Base-by-base conservation (phyloP, 2,797 vertebrate genomes). In the Myiotriccus ornatus region DNA sequence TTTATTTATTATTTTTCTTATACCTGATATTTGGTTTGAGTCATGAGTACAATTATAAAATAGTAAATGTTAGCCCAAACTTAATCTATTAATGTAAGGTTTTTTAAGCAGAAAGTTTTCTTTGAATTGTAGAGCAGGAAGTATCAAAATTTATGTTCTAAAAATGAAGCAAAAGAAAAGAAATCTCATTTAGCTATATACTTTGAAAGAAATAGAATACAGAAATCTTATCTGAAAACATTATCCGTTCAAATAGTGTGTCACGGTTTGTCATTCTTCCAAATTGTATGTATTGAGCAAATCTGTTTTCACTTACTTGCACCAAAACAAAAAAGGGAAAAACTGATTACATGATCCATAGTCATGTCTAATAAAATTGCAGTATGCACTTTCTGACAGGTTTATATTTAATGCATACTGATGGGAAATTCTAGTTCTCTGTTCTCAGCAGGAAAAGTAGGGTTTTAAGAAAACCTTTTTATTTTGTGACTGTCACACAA, bases 291-390 rank as follows among this genome's bases (percentile, higher is more conserved):
- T 80, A 79, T 96, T 94, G 90, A 95, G 37, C 63, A 96, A 97
- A 98, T 90, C 70, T 74, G 64, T 97, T 96, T 97, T 93, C 78
- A 95, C 75, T 78, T 93, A 84, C 81, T 96, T 95, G 64, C 39
- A 94, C 39, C 62, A 90, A 96, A 97, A 97, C 90, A 94, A 93
- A 84, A 74, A 90, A 92, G 37, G 69, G 71, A 41, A 95, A 96
- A 97, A 88, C 84, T 91, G 95, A 95, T 97, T 97, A 94, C 53
- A 88, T 91, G 78, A 97, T 97, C 90, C 82, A 86, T 96, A 93
- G 12, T 84, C 80, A 70, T 90, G 79, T 93, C 90, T 97, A 97
- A 96, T 96, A 96, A 97, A 97, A 96, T 57, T 93, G 46, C 69
- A 95, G 60, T 88, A 85, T 90, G 70, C 47, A 43, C 89, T 96